These are phyloP conservation scores for Hylyphantes graminicola DNA, from an alignment of 1,140 invertebrate species.

Conservation along the genomic window DNA sequence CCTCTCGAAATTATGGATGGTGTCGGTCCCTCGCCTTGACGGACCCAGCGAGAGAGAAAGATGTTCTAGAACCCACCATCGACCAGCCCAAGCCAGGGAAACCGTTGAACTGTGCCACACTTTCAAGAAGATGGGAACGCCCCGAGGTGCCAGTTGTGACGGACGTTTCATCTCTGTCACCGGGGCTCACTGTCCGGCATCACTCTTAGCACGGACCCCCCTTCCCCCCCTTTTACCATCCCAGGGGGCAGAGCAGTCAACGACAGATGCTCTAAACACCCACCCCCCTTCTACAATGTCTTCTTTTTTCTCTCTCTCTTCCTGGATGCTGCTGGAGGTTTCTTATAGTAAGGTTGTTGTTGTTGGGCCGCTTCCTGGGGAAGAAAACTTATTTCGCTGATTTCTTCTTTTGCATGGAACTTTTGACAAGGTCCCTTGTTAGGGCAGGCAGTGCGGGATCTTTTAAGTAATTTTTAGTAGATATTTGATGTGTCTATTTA, in stretches of 20 bases:
- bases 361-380: conserved; percentile 13
- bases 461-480: no score
- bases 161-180: conserved; percentile 61
- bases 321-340: not conserved
- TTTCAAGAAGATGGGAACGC: conserved; percentile 19
- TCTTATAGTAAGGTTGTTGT: not conserved
- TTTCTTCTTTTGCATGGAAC: not conserved
- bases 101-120: conserved; percentile 47
- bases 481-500: no score
- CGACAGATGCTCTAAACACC: conserved; percentile 49
- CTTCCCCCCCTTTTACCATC: conserved; percentile 5
- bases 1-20: conserved; percentile 19
- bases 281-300: not conserved
- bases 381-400: not conserved
- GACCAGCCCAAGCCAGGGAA: conserved; percentile 26
- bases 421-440: not conserved
- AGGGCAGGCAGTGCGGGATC: no score
- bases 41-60: not conserved
- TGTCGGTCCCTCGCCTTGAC: conserved; percentile 15
- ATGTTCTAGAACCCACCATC: conserved; percentile 3
- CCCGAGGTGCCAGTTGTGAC: conserved; percentile 59
- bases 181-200: conserved; percentile 47
- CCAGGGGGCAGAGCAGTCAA: conserved; percentile 49
- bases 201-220: conserved; percentile 33
- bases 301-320: conserved; percentile 23